These are phyloP conservation scores for Ovis canadensis DNA, from an alignment of 2,113 vertebrate species.

Conservation along the genomic window DNA sequence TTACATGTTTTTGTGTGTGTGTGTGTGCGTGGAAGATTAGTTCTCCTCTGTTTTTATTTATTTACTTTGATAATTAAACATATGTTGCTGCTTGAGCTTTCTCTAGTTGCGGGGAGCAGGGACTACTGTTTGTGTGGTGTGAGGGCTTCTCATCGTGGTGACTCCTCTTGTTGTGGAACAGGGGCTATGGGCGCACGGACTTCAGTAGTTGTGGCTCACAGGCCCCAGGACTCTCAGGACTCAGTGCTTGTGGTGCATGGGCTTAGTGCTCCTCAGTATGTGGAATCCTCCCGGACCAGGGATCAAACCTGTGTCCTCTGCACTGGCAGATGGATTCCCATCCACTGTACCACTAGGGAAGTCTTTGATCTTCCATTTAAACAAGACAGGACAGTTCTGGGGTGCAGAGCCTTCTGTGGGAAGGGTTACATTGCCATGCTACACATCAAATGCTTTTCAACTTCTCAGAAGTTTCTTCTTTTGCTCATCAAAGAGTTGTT, in stretches of 20 bases:
- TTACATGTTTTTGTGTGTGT: background rate
- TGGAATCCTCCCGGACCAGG: background rate
- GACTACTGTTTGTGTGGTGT: background rate
- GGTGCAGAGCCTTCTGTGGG: background rate
- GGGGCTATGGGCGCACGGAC: background rate
- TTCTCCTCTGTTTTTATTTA: background rate
- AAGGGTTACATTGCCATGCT: background rate
- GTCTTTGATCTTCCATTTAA: background rate
- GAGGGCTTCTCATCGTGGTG: background rate
- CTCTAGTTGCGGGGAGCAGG: background rate
- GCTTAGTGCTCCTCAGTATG: background rate
- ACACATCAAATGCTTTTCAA: background rate
- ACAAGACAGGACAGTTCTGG: background rate
- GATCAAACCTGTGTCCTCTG: background rate
- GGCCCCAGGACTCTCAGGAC: background rate
- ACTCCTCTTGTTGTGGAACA: background rate
- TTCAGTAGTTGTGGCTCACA: background rate
- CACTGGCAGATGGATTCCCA: background rate
- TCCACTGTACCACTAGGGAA: background rate
- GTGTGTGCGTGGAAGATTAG: background rate
- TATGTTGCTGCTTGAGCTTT: background rate
- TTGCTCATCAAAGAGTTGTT: background rate
- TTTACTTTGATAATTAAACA: background rate
- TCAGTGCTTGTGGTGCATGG: background rate
- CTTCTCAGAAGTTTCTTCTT: background rate